Evolutionary conservation across 2,888 invertebrate species (phyloP).

Genomic region (Eupithecia inturbata): DNA sequence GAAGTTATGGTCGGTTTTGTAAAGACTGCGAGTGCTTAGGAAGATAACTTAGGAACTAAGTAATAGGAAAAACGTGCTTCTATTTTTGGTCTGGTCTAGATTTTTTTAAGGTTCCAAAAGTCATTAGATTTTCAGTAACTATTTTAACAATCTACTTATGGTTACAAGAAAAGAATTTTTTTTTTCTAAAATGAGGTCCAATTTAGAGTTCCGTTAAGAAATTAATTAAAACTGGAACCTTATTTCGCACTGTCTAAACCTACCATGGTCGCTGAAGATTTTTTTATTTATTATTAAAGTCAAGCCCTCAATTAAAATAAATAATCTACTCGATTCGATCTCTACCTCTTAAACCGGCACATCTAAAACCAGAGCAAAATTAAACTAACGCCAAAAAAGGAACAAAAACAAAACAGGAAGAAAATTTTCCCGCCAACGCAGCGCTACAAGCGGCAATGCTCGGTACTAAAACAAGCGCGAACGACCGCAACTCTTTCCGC

Average conservation of each 20-base stretch:
- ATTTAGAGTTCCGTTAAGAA: neutral
- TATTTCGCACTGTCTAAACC: neutral
- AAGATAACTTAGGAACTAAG: constrained; percentile 23
- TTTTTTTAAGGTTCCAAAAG: neutral
- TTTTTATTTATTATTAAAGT: neutral
- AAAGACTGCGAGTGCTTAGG: neutral
- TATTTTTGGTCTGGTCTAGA: constrained; percentile 12
- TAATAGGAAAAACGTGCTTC: constrained; percentile 21
- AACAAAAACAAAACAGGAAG: constrained; percentile 75
- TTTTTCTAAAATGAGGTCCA: neutral
- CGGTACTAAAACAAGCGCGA: constrained; percentile 69
- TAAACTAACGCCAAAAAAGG: constrained; percentile 51
- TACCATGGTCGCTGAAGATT: neutral
- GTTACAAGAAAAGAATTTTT: neutral
- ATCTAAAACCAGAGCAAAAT: constrained; percentile 52
- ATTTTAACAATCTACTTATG: neutral
- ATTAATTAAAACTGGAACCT: neutral
- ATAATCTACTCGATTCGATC: neutral
- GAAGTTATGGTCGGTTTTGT: constrained; percentile 16
- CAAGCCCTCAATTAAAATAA: neutral
- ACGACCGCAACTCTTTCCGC: constrained; percentile 77
- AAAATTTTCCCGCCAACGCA: constrained; percentile 65
- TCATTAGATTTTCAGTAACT: neutral
- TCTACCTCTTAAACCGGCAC: neutral
- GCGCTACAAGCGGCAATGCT: constrained; percentile 70